Evolutionary conservation across 2,888 invertebrate genomes (phyloP).

Genomic region (Piscicola geometra): DNA sequence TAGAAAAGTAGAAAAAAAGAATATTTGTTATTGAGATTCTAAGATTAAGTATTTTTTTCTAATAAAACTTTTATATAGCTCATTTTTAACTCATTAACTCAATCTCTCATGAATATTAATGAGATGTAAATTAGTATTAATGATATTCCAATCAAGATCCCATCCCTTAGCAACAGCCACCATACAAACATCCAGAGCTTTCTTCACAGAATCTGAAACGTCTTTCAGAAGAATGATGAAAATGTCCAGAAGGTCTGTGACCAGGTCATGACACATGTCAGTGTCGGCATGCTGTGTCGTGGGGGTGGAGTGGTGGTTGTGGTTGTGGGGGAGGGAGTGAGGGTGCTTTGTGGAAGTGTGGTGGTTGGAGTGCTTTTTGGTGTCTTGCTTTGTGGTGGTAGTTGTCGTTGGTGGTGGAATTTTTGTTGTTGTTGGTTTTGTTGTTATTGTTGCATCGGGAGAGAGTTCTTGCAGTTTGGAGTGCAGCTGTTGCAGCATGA

Average conservation of each 20-base stretch:
- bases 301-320: no score
- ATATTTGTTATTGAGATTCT: no score
- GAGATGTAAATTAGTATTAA: no score
- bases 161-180: neutral
- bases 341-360: no score
- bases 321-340: no score
- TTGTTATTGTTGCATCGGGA: neutral
- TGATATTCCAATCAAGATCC: no score
- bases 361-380: no score
- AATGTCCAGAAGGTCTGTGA: slow-evolving; percentile 51
- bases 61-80: no score
- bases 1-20: neutral
- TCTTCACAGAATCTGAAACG: slow-evolving; percentile 54
- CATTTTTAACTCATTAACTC: no score
- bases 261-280: slow-evolving; percentile 47
- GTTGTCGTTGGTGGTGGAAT: neutral
- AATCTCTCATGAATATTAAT: no score
- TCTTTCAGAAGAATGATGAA: slow-evolving; percentile 51
- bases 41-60: no score
- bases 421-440: neutral
- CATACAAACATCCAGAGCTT: slow-evolving; percentile 49
- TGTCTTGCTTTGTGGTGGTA: no score
- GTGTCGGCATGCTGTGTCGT: slow-evolving; percentile 47
- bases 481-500: neutral
- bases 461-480: neutral